Base-by-base conservation (phyloP, 23 tunicate genomes). In the Ascidia mentula region DNA sequence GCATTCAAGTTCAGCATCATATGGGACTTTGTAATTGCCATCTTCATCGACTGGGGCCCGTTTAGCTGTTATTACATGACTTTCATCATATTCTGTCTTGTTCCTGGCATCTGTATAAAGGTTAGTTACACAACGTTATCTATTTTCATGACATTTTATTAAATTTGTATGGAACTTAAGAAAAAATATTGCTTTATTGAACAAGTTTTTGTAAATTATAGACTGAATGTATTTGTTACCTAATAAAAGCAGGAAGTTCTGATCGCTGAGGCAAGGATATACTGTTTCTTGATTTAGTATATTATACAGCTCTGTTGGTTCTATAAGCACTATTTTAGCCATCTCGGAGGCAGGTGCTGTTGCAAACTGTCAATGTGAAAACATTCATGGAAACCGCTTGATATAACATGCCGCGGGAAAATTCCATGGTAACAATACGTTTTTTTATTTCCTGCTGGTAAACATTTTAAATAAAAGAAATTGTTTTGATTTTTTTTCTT, bases 1-100 rank as follows among this genome's bases (percentile, higher is more conserved):
- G 74, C 97, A 92, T 83, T 92, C 97, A 60, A 92, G 39, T 36
- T 92, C 97, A 46, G 92, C 90, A 82, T 92, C 97, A 79, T 92
- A 92, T 17, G 97, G 97, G 40, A 92, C 84, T 6, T 36, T 0
- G 69, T 72, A 92, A 31, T 37, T 72, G 20, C 75, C 92, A 37
- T 85, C 89, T 38, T 86, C 84, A 74, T 69, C 78, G 5, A 70
- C 18, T 22, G 36, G 76, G 0, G 83, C 97, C 65, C 91, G 76
- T 78, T 87, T 92, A 18, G 97, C 79, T 40, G 92, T 87, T 69
- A 92, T 87, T 6, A 92, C 87, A 83, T 92, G 97, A 42, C 97
- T 92, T 61, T 92, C 97, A 74, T 92, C 97, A 69, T 92, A 92
- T 79, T 92, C 97, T 13, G 74, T 24, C 42, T 92, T 82, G 39